phyloP scores from a whole-genome alignment of 1,140 invertebrate species.

The Mercenaria mercenaria region DNA sequence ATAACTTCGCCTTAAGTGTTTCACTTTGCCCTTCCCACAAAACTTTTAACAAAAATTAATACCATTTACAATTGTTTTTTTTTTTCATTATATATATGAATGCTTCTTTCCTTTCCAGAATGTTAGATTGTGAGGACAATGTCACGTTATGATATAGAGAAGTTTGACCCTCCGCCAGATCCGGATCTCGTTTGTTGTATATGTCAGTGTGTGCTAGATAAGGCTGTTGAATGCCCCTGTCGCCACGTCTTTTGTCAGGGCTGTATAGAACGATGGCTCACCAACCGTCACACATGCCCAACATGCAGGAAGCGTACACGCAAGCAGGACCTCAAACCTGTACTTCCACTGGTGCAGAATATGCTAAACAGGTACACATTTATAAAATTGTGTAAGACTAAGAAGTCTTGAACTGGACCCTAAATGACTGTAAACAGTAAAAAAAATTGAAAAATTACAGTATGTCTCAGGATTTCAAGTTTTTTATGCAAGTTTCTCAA shows the following conservation, averaged over 20 bases:
- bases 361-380: slow-evolving; percentile 76
- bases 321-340: slow-evolving; percentile 73
- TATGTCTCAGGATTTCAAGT: too few species aligned
- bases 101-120: too few species aligned
- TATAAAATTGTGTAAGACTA: too few species aligned
- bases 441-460: too few species aligned
- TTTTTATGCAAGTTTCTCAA: too few species aligned
- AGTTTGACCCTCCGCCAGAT: slow-evolving; percentile 80
- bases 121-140: slow-evolving; percentile 53
- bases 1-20: too few species aligned
- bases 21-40: too few species aligned
- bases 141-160: slow-evolving; percentile 81
- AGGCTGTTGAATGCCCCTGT: slow-evolving; percentile 80
- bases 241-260: slow-evolving; percentile 82
- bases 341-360: slow-evolving; percentile 81
- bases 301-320: slow-evolving; percentile 74
- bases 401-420: too few species aligned
- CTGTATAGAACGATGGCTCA: slow-evolving; percentile 80
- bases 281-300: slow-evolving; percentile 77
- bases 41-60: too few species aligned
- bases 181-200: slow-evolving; percentile 82
- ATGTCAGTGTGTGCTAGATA: slow-evolving; percentile 81
- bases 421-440: too few species aligned
- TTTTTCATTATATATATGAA: too few species aligned
- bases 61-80: too few species aligned